Conservation (phyloP, 1,140 invertebrate genomes). For the Hypothenemus hampei region DNA sequence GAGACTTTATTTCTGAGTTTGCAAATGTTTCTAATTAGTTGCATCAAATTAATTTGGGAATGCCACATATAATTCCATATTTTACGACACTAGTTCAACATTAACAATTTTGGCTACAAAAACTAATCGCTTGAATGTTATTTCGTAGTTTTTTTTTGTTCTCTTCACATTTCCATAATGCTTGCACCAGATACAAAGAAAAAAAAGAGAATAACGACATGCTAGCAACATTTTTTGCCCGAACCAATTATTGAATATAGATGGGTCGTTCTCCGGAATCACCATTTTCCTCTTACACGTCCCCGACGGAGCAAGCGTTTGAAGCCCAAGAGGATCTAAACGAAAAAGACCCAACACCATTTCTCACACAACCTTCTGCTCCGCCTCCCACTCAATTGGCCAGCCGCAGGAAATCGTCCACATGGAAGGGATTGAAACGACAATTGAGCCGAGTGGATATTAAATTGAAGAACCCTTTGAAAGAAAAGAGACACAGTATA, state of each 20-base stretch:
- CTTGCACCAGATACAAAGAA: no score
- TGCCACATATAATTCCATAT: no score
- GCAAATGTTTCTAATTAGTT: no score
- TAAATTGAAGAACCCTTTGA: conserved; percentile 60
- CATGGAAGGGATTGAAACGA: conserved; percentile 70
- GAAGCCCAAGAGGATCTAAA: conserved; percentile 39
- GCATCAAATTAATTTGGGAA: no score
- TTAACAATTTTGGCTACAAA: no score
- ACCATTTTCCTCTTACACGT: conserved; percentile 40
- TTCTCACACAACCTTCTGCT: no score
- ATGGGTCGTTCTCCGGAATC: conserved; percentile 44
- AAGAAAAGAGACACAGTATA: conserved; percentile 42
- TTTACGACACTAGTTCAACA: not conserved
- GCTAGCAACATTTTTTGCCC: conserved; percentile 27
- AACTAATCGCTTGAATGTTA: no score
- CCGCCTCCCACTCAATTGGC: conserved; percentile 21
- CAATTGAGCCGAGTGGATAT: conserved; percentile 75
- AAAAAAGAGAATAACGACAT: no score
- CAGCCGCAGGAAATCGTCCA: conserved; percentile 53
- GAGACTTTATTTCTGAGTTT: no score
- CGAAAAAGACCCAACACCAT: conserved; percentile 32
- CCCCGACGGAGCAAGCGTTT: conserved; percentile 42
- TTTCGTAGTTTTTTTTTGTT: conserved; percentile 18
- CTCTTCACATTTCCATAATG: no score
- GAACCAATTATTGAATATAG: conserved; percentile 24